Evolutionary conservation across 2,888 invertebrate species (phyloP).

Genomic region (Caenorhabditis sp.): DNA sequence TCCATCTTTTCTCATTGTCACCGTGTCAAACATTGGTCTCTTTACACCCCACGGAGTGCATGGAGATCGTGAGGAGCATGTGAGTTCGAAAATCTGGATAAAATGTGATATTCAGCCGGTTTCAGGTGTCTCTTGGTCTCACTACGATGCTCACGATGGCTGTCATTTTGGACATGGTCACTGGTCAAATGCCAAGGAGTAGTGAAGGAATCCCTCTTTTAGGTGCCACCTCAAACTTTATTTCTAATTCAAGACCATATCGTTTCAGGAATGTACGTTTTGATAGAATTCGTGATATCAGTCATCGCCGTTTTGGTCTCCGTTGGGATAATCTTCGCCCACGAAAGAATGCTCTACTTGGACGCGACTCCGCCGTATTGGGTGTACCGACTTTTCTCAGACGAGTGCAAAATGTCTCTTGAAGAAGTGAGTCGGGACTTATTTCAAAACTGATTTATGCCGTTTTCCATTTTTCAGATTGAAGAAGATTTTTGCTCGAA

Average conservation of each 20-base stretch:
- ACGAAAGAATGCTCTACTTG: conserved; percentile 66
- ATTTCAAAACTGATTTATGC: background rate
- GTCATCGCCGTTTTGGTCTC: conserved; percentile 67
- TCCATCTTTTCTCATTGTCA: conserved; percentile 70
- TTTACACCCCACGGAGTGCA: conserved; percentile 71
- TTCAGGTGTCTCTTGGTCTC: conserved; percentile 65
- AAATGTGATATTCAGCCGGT: background rate
- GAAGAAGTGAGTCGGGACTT: conserved; percentile 53
- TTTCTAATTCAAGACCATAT: background rate
- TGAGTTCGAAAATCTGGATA: conserved; percentile 7
- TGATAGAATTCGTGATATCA: conserved; percentile 67
- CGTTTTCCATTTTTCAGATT: conserved; percentile 46
- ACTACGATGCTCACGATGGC: conserved; percentile 72
- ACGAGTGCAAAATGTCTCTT: conserved; percentile 50
- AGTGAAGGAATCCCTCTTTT: conserved; percentile 67
- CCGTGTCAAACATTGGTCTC: conserved; percentile 67
- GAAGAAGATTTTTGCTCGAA: conserved; percentile 65
- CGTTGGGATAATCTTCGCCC: conserved; percentile 66
- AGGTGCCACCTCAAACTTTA: conserved; percentile 27
- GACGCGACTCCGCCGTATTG: conserved; percentile 61
- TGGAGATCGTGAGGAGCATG: conserved; percentile 71
- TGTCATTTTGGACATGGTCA: conserved; percentile 71
- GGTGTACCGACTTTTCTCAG: conserved; percentile 58
- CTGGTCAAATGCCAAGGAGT: conserved; percentile 70
- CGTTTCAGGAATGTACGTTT: conserved; percentile 64